Conservation (phyloP, 2,113 vertebrate species). For the Lepus europaeus region DNA sequence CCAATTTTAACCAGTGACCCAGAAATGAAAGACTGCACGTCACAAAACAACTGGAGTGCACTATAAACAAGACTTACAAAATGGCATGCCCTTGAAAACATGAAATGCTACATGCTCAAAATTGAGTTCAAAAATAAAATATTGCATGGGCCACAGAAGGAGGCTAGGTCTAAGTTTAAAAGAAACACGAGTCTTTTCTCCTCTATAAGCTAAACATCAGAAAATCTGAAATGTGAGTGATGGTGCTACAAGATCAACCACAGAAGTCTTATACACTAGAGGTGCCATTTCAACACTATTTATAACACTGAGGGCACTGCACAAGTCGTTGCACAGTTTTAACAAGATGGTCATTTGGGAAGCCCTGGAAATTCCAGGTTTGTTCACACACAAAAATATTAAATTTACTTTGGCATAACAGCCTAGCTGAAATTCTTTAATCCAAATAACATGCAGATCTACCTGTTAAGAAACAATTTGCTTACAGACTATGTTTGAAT, state of each 20-base stretch:
- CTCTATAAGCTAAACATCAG: not conserved
- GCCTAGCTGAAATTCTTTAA: not conserved
- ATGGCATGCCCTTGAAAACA: conserved; percentile 53
- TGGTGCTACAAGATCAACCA: not conserved
- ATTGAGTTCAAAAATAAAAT: conserved; percentile 45
- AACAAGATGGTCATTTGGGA: not conserved
- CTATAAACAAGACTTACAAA: conserved; percentile 52
- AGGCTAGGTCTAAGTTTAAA: not conserved
- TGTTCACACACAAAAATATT: not conserved
- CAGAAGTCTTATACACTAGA: not conserved
- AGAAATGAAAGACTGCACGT: conserved; percentile 57
- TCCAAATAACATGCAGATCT: not conserved
- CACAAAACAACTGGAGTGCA: not conserved
- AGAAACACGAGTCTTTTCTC: conserved; percentile 18
- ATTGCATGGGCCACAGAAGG: not conserved
- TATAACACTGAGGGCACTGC: not conserved
- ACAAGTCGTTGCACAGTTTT: not conserved
- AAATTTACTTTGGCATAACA: not conserved
- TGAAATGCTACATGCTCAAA: not conserved
- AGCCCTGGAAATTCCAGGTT: not conserved
- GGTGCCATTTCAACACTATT: not conserved
- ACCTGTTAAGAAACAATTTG: not conserved
- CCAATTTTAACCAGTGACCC: conserved; percentile 45
- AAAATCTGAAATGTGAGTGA: not conserved
- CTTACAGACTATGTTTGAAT: not conserved